Evolutionary conservation across 1,140 invertebrate species (phyloP).

Genomic region (Bombus affinis): DNA sequence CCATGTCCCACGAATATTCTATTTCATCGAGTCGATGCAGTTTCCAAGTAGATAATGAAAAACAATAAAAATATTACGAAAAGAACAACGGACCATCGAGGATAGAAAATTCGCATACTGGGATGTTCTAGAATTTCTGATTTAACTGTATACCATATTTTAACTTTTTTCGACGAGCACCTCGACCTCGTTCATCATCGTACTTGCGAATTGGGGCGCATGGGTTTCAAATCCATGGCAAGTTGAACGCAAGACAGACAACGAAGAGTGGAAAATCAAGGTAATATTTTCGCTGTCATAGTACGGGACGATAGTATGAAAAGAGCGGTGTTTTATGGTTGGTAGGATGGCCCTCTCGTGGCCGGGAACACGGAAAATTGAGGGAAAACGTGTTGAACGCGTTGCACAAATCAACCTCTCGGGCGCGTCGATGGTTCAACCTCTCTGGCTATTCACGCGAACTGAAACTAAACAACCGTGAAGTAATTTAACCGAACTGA

Average conservation of each 20-base stretch:
- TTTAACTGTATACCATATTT: neutral
- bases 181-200: neutral
- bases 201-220: neutral
- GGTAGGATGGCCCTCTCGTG: neutral
- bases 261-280: conserved; percentile 18
- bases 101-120: neutral
- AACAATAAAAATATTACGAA: neutral
- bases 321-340: conserved; percentile 33
- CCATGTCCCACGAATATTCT: neutral
- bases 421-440: conserved; percentile 46
- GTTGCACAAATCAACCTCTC: conserved; percentile 16
- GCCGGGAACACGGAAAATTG: conserved; percentile 12
- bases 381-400: conserved; percentile 33
- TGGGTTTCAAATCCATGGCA: neutral
- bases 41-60: neutral
- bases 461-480: conserved; percentile 66
- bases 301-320: neutral
- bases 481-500: conserved; percentile 63
- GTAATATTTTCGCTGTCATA: conserved; percentile 25
- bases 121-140: neutral
- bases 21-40: neutral
- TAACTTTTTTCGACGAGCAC: no score
- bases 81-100: neutral
- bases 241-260: conserved; percentile 4
- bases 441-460: conserved; percentile 59